Percentiles rank a stretch among this genome's conserved stretches.
Evolutionary conservation across 2,888 invertebrate genomes (phyloP).

Genomic region (Andrena minutula): DNA sequence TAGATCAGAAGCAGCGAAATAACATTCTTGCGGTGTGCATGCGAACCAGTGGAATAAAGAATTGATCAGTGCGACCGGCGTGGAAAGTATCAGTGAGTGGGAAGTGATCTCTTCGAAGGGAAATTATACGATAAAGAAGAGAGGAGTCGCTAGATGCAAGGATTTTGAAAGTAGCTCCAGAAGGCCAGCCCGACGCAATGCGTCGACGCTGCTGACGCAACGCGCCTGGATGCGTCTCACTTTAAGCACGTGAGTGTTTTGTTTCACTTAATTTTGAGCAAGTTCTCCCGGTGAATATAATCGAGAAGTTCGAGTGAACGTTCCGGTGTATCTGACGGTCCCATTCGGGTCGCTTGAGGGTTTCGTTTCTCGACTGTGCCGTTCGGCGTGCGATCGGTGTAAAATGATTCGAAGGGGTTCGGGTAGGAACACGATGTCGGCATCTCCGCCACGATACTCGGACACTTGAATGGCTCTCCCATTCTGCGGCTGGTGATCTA

Average conservation of each 20-base stretch:
- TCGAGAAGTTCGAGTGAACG: background rate
- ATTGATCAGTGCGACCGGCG: slow-evolving; percentile 24
- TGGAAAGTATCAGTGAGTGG: slow-evolving; percentile 25
- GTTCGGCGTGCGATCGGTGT: slow-evolving; percentile 25
- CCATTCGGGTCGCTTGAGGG: background rate
- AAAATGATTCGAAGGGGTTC: slow-evolving; percentile 62
- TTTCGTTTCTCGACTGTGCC: slow-evolving; percentile 12
- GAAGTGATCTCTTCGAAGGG: slow-evolving; percentile 22
- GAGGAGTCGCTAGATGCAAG: slow-evolving; percentile 78
- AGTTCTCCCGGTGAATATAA: background rate
- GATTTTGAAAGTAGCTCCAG: slow-evolving; percentile 84
- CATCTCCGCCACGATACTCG: slow-evolving; percentile 65
- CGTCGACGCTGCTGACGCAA: slow-evolving; percentile 85
- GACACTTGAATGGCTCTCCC: slow-evolving; percentile 59
- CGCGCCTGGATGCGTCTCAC: slow-evolving; percentile 89
- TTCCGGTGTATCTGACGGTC: background rate
- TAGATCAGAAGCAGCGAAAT: background rate
- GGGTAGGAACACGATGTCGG: slow-evolving; percentile 53
- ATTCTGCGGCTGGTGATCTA: slow-evolving; percentile 19
- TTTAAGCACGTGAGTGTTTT: slow-evolving; percentile 88
- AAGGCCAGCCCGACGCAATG: slow-evolving; percentile 85
- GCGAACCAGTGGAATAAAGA: slow-evolving; percentile 12
- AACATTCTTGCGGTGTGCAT: slow-evolving; percentile 12
- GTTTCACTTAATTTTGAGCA: slow-evolving; percentile 16
- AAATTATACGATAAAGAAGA: slow-evolving; percentile 66